Conservation (phyloP, 2,888 invertebrate species). For the Girardia tigrina region DNA sequence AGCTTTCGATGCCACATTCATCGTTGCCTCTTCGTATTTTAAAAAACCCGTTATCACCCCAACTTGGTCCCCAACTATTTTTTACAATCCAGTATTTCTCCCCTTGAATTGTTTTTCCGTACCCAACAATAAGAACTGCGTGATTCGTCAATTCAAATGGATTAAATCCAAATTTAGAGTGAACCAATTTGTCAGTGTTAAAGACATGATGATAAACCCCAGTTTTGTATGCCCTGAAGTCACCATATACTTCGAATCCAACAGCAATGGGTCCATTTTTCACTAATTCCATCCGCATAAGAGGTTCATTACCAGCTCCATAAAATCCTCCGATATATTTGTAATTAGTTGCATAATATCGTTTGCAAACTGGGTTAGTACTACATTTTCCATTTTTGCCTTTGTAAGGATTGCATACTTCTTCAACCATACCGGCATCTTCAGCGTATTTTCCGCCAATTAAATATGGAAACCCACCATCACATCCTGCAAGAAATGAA, state of each 20-base stretch:
- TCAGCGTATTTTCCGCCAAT: conserved; percentile 48
- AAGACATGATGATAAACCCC: conserved; percentile 33
- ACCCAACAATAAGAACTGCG: conserved; percentile 53
- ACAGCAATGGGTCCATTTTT: conserved; percentile 50
- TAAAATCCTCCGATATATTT: conserved; percentile 53
- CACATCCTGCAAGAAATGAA: conserved; percentile 41
- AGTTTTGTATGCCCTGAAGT: conserved; percentile 40
- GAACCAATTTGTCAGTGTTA: not conserved
- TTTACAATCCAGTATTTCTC: conserved; percentile 50
- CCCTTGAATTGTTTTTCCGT: conserved; percentile 48
- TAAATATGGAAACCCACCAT: conserved; percentile 49
- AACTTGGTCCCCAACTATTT: conserved; percentile 49
- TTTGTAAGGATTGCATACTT: conserved; percentile 52
- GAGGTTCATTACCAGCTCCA: conserved; percentile 49
- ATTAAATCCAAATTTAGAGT: conserved; percentile 43
- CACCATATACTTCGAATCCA: conserved; percentile 51
- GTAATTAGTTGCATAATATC: conserved; percentile 51
- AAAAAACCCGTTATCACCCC: conserved; percentile 50
- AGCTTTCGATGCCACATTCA: conserved; percentile 49
- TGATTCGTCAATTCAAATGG: conserved; percentile 53
- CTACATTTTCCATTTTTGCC: conserved; percentile 47
- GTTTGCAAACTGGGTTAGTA: conserved; percentile 43
- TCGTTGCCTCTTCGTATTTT: conserved; percentile 47
- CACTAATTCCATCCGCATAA: conserved; percentile 45
- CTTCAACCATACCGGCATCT: conserved; percentile 52